Evolutionary conservation across 2,888 invertebrate species (phyloP).

Genomic region (Platycheirus rosarum): DNA sequence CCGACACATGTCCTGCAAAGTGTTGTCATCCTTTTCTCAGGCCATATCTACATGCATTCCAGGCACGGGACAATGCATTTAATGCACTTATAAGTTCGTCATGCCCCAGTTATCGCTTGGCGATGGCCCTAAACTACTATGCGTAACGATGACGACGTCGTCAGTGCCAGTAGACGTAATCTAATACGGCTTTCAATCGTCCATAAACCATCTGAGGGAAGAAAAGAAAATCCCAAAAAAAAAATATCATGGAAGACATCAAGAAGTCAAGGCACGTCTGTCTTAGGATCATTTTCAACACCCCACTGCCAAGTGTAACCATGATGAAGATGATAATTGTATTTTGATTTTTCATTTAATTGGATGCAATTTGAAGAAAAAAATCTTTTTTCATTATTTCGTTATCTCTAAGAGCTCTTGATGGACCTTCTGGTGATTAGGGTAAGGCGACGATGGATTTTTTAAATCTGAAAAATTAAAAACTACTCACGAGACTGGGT

Average conservation of each 20-base stretch:
- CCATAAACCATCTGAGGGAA: slow-evolving; percentile 63
- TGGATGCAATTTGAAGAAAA: slow-evolving; percentile 56
- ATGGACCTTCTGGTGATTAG: slow-evolving; percentile 48
- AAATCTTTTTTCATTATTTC: slow-evolving; percentile 15
- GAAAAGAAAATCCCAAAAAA: slow-evolving; percentile 9
- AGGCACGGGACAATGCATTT: slow-evolving; percentile 59
- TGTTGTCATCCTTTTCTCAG: slow-evolving; percentile 7
- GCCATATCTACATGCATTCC: no score
- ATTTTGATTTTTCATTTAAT: slow-evolving; percentile 67
- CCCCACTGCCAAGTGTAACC: slow-evolving; percentile 18
- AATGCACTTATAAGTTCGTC: slow-evolving; percentile 41
- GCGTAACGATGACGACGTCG: slow-evolving; percentile 4
- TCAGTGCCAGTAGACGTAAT: slow-evolving; percentile 50
- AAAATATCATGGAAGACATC: slow-evolving; percentile 13
- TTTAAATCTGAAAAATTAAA: slow-evolving; percentile 67
- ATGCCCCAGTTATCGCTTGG: slow-evolving; percentile 45
- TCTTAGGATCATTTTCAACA: slow-evolving; percentile 30
- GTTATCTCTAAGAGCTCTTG: slow-evolving; percentile 44
- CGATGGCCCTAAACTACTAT: slow-evolving; percentile 41
- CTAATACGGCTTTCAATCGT: slow-evolving; percentile 59
- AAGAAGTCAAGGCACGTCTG: slow-evolving; percentile 60
- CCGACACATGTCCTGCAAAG: slow-evolving; percentile 47
- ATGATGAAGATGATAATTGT: slow-evolving; percentile 56
- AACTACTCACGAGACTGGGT: slow-evolving; percentile 65
- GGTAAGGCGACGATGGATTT: background rate